Evolutionary conservation across 2,888 invertebrate species (phyloP), one percentile per base, ranked within the genome.

Genomic region (Ephialtes manifestator): DNA sequence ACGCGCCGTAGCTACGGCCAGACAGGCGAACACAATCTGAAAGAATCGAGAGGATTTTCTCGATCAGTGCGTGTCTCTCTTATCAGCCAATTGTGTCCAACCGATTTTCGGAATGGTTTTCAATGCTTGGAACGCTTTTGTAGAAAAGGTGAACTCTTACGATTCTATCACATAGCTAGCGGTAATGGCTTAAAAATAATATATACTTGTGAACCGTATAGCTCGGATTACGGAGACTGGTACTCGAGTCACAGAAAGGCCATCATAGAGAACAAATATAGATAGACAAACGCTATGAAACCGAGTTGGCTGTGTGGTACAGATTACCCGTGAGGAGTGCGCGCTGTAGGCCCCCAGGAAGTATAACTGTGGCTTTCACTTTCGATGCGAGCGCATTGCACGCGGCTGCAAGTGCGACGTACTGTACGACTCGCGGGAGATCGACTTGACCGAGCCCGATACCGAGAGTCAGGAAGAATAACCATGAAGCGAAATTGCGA

Each of bases 1-100:
- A 83, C 92, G 93, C 70, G 93, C 94, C 90, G 94, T 92, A 88
- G 94, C 94, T 43, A 94, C 93, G 84, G 94, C 94, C 90, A 94
- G 91, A 89, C 94, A 94, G 90, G 93, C 94, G 93, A 94, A 93
- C 88, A 93, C 94, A 89, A 94, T 92, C 94, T 94, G 89, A 67
- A 85, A 87, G 35, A 8, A 18, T 60, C 24, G 72, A 71, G 63
- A 55, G 46, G 39, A 48, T 78, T 76, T 15, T 43, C 48, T 51
- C 55, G 31, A 60, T 75, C 39, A 79, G 68, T 35, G 48, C 15
- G 46, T 39, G 51, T 51, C 20, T 0, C 1, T 72, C 71, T 58
- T 20, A 24, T 71, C 55, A 60, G 20, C 46, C 8, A 4, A 35
- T 67, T 67, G n/a, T 43, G 0, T 13, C 4, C 35, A 5, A 11